Base-by-base conservation (phyloP, 1,140 invertebrate species). In the Propsilocerus akamusi region DNA sequence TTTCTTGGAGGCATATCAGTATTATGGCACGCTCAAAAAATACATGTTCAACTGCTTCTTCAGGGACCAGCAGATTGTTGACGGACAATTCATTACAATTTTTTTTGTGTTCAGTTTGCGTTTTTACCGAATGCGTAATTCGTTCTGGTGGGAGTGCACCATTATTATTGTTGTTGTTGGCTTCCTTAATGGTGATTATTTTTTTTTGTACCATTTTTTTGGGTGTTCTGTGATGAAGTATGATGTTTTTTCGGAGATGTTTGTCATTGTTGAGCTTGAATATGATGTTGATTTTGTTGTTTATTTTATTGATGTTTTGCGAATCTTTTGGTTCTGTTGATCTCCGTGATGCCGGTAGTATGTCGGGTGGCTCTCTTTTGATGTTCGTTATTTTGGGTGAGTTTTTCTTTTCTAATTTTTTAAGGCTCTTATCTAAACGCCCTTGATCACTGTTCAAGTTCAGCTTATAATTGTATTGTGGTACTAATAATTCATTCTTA, bases 171-270 rank as follows among this genome's bases (percentile, higher is more conserved):
- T 41, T 41, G 10, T 41, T 41, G 22, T 41, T 41, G 17, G 34
- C 34, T 41, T 41, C 34, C 17, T 41, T 41, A 17, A 41, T 41
- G 8, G 34, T 41, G 14, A 41, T 41, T n/a, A n/a, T n/a, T n/a
- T n/a, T n/a, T 20, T 41, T 41, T 41, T 41, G 34, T 20, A 41
- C 34, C 34, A 41, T 41, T 17, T 41, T 41, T 17, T 41, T 41
- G 14, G 34, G 34, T 8, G 34, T 41, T 20, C 34, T 14, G 17
- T 20, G 17, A 41, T 41, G 34, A 20, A 41, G 22, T 5, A 41
- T 41, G 10, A 41, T 41, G 11, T 41, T 41, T 17, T 41, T 41
- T 20, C 34, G 11, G 11, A 30, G 14, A 30, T n/a, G 17, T 41
- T 14, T 41, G 22, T 41, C 22, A 20, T 41, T 20, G 5, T 41